A percentile compares a stretch with the other conserved stretches of the same genome.
phyloP scores from a whole-genome alignment of 1,140 invertebrate species.

The Chironomus tepperi region DNA sequence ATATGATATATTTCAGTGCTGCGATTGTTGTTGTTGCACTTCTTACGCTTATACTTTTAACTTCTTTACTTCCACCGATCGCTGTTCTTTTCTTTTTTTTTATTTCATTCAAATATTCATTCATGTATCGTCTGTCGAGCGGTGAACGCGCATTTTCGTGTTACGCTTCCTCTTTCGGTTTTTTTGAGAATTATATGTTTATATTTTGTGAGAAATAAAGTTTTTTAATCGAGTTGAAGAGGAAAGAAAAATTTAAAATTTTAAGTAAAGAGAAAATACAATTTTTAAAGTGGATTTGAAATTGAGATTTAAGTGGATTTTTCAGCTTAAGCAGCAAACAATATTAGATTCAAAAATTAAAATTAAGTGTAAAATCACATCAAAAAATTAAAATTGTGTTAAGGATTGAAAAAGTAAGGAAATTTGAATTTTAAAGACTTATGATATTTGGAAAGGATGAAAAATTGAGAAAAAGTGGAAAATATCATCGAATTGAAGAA shows the following conservation, averaged over 20 bases:
- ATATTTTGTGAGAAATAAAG: slow-evolving; percentile 2
- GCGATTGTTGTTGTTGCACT: neutral
- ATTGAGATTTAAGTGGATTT: no score
- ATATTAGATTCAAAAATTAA: no score
- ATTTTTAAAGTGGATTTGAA: no score
- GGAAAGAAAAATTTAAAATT: neutral
- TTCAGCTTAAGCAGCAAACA: no score
- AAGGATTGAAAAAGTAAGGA: no score
- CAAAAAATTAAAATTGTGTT: no score
- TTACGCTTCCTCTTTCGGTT: neutral
- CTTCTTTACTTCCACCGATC: neutral
- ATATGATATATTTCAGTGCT: neutral
- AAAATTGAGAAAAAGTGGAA: no score
- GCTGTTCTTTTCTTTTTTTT: neutral
- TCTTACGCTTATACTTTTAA: neutral
- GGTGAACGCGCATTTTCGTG: slow-evolving; percentile 1
- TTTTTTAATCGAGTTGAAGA: neutral
- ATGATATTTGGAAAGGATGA: no score
- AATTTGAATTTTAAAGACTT: no score
- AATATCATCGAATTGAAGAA: no score
- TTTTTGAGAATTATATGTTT: neutral
- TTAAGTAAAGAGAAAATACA: no score
- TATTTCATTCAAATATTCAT: neutral
- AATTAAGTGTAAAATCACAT: no score
- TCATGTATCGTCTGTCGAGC: neutral